A percentile compares a stretch with the other conserved stretches of the same genome.
Evolutionary conservation across 2,888 invertebrate species (phyloP).

Genomic region (Ametastegia equiseti): DNA sequence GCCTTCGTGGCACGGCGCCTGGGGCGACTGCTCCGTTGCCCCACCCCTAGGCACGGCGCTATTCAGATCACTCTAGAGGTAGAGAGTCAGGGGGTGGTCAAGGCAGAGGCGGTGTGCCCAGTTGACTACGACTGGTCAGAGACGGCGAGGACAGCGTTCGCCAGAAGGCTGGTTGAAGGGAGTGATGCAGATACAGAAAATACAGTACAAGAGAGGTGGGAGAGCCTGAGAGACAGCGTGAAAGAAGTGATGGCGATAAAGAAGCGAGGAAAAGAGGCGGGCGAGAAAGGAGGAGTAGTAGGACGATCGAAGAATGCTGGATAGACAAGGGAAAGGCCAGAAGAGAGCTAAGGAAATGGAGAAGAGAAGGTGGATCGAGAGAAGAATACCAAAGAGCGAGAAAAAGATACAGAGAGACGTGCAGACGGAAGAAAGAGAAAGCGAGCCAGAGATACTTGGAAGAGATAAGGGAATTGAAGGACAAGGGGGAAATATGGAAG

Average conservation of each 20-base stretch:
- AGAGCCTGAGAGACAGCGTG: too few relatives aligned
- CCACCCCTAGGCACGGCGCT: too few relatives aligned
- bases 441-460: background rate
- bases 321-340: background rate
- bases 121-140: background rate
- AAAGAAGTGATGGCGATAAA: background rate
- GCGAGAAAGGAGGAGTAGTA: background rate
- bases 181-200: too few relatives aligned
- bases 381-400: background rate
- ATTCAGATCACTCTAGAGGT: background rate
- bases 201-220: too few relatives aligned
- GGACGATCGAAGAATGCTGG: background rate
- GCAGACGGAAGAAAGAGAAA: background rate
- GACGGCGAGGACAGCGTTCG: too few relatives aligned
- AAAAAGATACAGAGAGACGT: background rate
- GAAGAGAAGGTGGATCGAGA: background rate
- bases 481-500: background rate
- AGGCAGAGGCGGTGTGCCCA: slow-evolving; percentile 14
- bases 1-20: too few relatives aligned
- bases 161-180: too few relatives aligned
- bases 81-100: background rate
- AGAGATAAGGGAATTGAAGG: background rate
- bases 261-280: background rate
- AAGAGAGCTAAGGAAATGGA: background rate
- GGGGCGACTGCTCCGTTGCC: too few relatives aligned